These are phyloP conservation scores for Bombyx mandarina DNA, from an alignment of 1,140 invertebrate genomes.

Conservation along the genomic window DNA sequence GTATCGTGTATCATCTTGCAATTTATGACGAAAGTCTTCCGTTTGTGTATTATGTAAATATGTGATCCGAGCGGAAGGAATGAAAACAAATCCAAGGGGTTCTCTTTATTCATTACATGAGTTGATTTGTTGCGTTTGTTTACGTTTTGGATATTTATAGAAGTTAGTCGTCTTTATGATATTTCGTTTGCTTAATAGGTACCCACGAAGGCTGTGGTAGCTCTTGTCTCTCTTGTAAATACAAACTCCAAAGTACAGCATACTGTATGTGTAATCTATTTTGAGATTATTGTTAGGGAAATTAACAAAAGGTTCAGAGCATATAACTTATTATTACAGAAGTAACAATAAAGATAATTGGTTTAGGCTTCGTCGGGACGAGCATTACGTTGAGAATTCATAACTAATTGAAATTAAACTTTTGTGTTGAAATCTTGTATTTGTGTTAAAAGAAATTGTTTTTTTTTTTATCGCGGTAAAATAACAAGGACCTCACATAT, in stretches of 20 bases:
- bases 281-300: not conserved
- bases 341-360: too few relatives aligned
- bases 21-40: constrained; percentile 50
- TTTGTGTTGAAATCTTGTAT: too few relatives aligned
- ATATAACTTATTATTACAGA: too few relatives aligned
- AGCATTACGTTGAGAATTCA: too few relatives aligned
- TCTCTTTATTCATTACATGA: constrained; percentile 28
- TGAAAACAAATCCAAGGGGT: constrained; percentile 49
- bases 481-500: too few relatives aligned
- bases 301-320: not conserved
- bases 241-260: not conserved
- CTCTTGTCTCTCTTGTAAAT: not conserved
- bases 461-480: too few relatives aligned
- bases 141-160: too few relatives aligned
- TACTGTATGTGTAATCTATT: not conserved
- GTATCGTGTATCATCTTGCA: constrained; percentile 40
- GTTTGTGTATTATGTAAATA: constrained; percentile 51
- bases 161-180: too few relatives aligned
- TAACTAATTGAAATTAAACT: too few relatives aligned
- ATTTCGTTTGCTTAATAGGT: not conserved
- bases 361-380: too few relatives aligned
- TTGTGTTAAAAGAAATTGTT: too few relatives aligned
- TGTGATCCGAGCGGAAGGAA: constrained; percentile 41
- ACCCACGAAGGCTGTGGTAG: not conserved
- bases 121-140: not conserved